A percentile compares a stretch with the other conserved stretches of the same genome.
Evolutionary conservation across 2,797 vertebrate species (phyloP).

Genomic region (Sciurus vulgaris): DNA sequence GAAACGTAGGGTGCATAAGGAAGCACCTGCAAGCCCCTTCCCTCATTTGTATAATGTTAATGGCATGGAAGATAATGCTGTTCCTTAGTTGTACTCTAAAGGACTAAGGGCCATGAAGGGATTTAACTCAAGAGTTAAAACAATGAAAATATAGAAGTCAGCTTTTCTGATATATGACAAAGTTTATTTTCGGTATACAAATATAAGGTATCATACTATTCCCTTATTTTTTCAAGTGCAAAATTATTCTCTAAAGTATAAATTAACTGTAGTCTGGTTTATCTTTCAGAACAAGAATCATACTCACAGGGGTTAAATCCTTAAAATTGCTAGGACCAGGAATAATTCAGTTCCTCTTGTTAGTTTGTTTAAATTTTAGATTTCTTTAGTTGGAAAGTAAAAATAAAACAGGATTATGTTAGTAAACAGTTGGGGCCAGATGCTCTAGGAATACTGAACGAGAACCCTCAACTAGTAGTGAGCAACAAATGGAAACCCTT

Average conservation of each 20-base stretch:
- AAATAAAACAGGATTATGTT: not conserved
- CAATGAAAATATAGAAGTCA: slow-evolving; percentile 9
- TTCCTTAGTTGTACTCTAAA: not conserved
- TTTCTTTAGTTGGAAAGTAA: slow-evolving; percentile 11
- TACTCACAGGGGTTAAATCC: not conserved
- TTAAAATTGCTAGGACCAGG: not conserved
- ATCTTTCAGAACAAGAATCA: not conserved
- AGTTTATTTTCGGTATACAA: not conserved
- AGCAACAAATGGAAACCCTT: not conserved
- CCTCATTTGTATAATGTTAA: no score
- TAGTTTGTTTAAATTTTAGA: not conserved
- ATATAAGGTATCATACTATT: not conserved
- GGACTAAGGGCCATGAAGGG: not conserved
- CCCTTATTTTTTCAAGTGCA: not conserved
- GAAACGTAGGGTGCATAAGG: not conserved
- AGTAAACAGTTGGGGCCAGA: not conserved
- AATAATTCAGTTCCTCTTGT: not conserved
- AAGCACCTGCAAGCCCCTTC: no score
- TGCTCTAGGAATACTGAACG: not conserved
- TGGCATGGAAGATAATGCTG: not conserved
- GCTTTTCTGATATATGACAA: not conserved
- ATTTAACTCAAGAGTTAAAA: not conserved
- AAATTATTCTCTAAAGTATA: not conserved
- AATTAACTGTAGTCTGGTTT: not conserved
- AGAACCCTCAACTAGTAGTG: not conserved